phyloP scores from a whole-genome alignment of 1,140 invertebrate species.

The Popillia japonica region DNA sequence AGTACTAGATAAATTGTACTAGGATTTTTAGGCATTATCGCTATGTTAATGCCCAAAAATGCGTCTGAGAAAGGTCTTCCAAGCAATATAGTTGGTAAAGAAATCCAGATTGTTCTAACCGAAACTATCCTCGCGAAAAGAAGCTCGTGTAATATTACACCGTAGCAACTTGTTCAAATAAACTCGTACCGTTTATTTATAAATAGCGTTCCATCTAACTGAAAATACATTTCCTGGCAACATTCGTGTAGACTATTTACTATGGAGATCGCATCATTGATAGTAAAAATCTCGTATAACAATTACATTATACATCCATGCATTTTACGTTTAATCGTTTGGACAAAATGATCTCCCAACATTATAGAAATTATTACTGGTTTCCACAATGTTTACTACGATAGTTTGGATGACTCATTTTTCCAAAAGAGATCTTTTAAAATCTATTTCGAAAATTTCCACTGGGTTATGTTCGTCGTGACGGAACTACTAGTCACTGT shows the following conservation, averaged over 20 bases:
- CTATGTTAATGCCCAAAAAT: too few species aligned
- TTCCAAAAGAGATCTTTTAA: neutral
- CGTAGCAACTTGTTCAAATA: neutral
- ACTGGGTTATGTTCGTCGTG: neutral
- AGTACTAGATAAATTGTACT: too few species aligned
- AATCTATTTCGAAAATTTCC: slow-evolving; percentile 21
- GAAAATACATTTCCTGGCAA: slow-evolving; percentile 18
- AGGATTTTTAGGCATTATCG: too few species aligned
- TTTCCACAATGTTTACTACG: neutral
- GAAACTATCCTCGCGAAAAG: neutral
- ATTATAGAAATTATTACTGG: neutral
- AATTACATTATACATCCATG: neutral
- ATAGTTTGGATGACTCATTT: neutral
- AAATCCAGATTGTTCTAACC: too few species aligned
- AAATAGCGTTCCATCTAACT: slow-evolving; percentile 5
- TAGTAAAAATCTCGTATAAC: neutral
- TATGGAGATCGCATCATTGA: neutral
- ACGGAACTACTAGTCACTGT: neutral
- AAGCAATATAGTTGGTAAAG: too few species aligned
- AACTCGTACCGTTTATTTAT: slow-evolving; percentile 7
- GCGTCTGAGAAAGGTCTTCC: too few species aligned
- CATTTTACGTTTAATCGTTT: neutral
- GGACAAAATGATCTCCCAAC: neutral
- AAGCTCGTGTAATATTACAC: neutral
- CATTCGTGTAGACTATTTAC: neutral